Evolutionary conservation across 2,888 invertebrate species (phyloP).

Genomic region (Tenthredo notha): DNA sequence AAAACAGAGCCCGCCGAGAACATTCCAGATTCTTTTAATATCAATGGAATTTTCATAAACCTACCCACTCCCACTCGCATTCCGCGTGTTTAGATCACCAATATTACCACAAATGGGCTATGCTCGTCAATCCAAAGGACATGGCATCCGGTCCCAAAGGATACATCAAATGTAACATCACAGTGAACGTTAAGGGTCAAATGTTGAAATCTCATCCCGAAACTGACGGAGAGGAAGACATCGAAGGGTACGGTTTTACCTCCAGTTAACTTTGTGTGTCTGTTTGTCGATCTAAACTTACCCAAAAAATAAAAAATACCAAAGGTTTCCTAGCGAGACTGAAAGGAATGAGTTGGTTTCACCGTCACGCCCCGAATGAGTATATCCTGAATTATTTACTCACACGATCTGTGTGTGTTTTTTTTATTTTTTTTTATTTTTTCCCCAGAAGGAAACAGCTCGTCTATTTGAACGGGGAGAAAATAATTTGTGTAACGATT

Average conservation of each 20-base stretch:
- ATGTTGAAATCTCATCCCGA: slow-evolving; percentile 81
- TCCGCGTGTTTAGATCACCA: slow-evolving; percentile 83
- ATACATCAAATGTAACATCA: slow-evolving; percentile 90
- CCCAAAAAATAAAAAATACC: not conserved
- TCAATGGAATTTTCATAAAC: not conserved
- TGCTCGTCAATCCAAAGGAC: slow-evolving; percentile 85
- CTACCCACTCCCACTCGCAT: not conserved
- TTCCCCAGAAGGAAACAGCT: not conserved
- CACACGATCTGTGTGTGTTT: not conserved
- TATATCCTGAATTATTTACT: not conserved
- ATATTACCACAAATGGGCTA: slow-evolving; percentile 93
- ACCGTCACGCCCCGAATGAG: not conserved
- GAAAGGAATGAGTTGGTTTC: not conserved
- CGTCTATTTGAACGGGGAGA: not conserved
- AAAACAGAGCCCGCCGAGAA: not conserved
- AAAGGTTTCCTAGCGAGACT: not conserved
- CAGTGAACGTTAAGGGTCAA: slow-evolving; percentile 86
- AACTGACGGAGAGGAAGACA: slow-evolving; percentile 84
- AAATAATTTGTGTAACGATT: not conserved
- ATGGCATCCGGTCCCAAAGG: slow-evolving; percentile 83
- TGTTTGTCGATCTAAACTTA: not conserved
- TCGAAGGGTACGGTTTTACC: slow-evolving; percentile 82
- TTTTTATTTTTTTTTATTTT: not conserved
- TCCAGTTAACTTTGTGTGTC: not conserved
- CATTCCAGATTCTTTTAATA: not conserved